Conservation (phyloP, 2,888 invertebrate species). For the Agonum fuliginosum region DNA sequence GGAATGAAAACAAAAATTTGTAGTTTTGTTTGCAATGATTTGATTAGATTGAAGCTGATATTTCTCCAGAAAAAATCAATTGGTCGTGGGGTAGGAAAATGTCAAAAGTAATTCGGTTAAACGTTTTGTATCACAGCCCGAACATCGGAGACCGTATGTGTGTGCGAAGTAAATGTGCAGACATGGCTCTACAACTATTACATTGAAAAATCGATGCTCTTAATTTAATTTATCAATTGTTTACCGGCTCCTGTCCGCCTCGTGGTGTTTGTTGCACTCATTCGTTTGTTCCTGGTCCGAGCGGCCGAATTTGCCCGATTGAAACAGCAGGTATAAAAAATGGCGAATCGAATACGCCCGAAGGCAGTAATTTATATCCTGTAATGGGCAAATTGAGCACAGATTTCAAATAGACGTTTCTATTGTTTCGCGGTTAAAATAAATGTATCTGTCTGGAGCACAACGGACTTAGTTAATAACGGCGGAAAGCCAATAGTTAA, state of each 20-base stretch:
- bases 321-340: conserved; percentile 57
- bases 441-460: conserved; percentile 55
- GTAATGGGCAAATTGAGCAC: conserved; percentile 61
- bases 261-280: conserved; percentile 41
- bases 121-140: not conserved
- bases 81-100: not conserved
- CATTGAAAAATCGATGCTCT: conserved; percentile 53
- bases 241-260: conserved; percentile 40
- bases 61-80: too few relatives aligned
- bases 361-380: conserved; percentile 59
- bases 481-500: conserved; percentile 54
- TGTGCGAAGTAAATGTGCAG: conserved; percentile 3
- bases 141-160: not conserved
- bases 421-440: conserved; percentile 59
- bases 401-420: conserved; percentile 61
- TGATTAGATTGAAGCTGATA: not conserved
- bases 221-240: conserved; percentile 57
- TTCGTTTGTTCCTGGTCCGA: conserved; percentile 15
- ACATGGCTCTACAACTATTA: conserved; percentile 17
- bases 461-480: conserved; percentile 54
- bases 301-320: conserved; percentile 30
- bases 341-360: conserved; percentile 54
- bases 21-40: not conserved
- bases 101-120: not conserved
- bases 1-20: too few relatives aligned